A percentile compares a stretch with the other conserved stretches of the same genome.
These are phyloP conservation scores for Babylonia areolata DNA, from an alignment of 1,140 invertebrate genomes.

Conservation along the genomic window DNA sequence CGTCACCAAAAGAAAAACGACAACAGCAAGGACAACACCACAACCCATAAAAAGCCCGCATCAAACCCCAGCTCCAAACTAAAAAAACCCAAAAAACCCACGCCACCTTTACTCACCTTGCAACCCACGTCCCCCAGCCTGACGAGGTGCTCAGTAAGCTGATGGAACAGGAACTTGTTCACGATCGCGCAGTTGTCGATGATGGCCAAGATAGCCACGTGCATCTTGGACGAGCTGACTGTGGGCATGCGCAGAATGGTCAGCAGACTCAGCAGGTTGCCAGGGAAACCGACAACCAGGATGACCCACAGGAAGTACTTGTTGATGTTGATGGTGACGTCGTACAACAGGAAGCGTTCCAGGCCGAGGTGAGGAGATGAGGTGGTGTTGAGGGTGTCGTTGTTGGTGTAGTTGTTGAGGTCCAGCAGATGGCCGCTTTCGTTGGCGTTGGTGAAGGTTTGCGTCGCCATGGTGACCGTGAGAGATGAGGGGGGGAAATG, in stretches of 20 bases:
- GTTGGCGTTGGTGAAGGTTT: constrained; percentile 4
- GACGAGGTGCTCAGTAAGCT: constrained; percentile 50
- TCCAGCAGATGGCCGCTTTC: background rate
- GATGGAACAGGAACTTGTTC: constrained; percentile 55
- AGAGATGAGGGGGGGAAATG: background rate
- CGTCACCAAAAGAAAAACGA: too few species aligned
- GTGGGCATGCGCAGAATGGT: constrained; percentile 60
- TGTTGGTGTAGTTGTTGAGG: constrained; percentile 3
- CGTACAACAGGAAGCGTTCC: constrained; percentile 34
- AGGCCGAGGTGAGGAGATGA: background rate
- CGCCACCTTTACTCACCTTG: constrained; percentile 25
- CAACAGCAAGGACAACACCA: too few species aligned
- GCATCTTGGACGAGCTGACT: constrained; percentile 59
- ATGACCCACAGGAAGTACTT: constrained; percentile 63
- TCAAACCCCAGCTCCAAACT: too few species aligned
- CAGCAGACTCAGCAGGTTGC: constrained; percentile 60
- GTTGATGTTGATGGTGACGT: constrained; percentile 49
- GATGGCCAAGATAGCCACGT: constrained; percentile 55
- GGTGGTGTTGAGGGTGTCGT: background rate
- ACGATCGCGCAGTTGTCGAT: constrained; percentile 50
- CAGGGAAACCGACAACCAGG: constrained; percentile 59
- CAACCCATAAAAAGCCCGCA: too few species aligned
- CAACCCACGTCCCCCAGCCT: constrained; percentile 52
- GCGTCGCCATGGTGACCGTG: background rate
- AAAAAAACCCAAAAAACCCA: too few species aligned